A percentile compares a stretch with the other conserved stretches of the same genome.
Conservation (phyloP, 1,140 invertebrate genomes). For the Oedothorax gibbosus region DNA sequence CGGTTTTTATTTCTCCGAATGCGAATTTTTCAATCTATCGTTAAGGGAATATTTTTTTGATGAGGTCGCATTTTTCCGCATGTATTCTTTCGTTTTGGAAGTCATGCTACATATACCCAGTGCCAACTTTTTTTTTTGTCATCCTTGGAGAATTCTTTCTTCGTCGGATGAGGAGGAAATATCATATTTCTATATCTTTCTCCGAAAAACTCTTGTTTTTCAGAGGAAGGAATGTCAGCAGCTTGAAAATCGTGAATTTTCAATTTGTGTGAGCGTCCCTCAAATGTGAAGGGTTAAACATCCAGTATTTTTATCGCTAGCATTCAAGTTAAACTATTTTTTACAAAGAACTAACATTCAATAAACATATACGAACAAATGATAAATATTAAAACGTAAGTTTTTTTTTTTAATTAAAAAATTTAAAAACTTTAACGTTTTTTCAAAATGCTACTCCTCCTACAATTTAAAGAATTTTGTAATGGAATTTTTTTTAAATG, state of each 20-base stretch:
- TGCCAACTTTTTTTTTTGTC: background rate
- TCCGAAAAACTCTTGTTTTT: background rate
- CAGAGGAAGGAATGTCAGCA: background rate
- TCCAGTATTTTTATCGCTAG: too few relatives aligned
- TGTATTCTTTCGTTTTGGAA: background rate
- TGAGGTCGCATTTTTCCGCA: conserved; percentile 34
- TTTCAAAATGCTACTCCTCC: too few relatives aligned
- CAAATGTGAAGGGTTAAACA: background rate
- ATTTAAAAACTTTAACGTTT: too few relatives aligned
- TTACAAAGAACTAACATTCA: too few relatives aligned
- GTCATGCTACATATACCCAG: background rate
- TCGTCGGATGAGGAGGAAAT: too few relatives aligned
- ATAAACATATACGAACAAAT: too few relatives aligned
- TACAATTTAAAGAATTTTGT: too few relatives aligned
- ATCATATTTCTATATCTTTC: too few relatives aligned
- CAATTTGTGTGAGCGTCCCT: background rate
- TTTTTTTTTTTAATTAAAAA: too few relatives aligned
- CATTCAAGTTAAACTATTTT: too few relatives aligned
- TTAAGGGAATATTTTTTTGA: conserved; percentile 50
- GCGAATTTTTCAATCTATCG: conserved; percentile 58
- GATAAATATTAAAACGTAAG: too few relatives aligned
- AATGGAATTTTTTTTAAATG: too few relatives aligned
- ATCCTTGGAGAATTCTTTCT: background rate
- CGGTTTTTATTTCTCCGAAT: conserved; percentile 50
- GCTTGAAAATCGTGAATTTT: background rate